Conservation (phyloP, 2,797 vertebrate genomes). For the Gallinago nigripennis region DNA sequence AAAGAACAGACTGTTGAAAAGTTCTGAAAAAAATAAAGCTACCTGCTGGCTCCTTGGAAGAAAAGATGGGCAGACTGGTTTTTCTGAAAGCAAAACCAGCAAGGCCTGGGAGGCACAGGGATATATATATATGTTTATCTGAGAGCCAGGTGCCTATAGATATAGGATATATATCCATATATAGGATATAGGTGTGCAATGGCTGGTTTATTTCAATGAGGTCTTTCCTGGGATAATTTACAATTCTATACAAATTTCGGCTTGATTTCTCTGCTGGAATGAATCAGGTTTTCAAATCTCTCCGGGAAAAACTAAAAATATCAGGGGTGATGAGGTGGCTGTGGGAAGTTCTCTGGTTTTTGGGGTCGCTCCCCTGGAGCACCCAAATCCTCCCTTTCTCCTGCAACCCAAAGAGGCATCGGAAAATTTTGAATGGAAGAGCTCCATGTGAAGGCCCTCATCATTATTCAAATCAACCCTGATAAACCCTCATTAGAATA, state of each 20-base stretch:
- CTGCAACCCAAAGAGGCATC: fast-evolving
- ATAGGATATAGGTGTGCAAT: too few species aligned
- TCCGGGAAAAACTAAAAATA: too few species aligned
- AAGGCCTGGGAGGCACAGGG: neutral
- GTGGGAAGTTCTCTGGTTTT: too few species aligned
- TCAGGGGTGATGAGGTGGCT: too few species aligned
- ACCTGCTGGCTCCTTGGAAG: neutral
- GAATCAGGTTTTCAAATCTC: neutral
- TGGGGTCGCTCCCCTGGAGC: too few species aligned
- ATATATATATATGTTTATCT: fast-evolving
- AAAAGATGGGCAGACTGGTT: neutral
- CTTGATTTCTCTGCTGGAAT: neutral
- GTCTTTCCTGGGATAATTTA: neutral
- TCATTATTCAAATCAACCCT: neutral
- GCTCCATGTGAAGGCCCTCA: fast-evolving
- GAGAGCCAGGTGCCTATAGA: fast-evolving
- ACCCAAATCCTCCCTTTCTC: neutral
- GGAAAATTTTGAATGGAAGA: neutral
- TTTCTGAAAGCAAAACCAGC: neutral
- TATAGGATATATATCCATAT: fast-evolving
- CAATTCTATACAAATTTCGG: fast-evolving
- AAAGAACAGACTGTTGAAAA: neutral
- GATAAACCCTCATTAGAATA: fast-evolving
- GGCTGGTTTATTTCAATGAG: fast-evolving
- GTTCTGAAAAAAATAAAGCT: neutral